Percentiles rank a stretch among this genome's conserved stretches.
Evolutionary conservation across 2,113 vertebrate species (phyloP).

Genomic region (Chroicocephalus ridibundus): DNA sequence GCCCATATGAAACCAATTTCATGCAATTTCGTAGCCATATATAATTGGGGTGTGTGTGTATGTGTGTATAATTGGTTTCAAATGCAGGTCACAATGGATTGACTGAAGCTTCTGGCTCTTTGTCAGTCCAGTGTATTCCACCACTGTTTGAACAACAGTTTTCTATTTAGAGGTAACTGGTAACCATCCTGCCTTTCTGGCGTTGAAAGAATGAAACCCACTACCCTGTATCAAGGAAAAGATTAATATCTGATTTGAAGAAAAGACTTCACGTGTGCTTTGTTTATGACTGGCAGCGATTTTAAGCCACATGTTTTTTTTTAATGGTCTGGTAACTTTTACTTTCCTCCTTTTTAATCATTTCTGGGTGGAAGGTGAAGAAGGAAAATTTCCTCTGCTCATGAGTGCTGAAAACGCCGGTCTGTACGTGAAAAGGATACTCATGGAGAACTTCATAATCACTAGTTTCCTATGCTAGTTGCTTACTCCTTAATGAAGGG

Average conservation of each 20-base stretch:
- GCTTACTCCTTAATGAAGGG: neutral
- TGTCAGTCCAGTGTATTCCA: slow-evolving; percentile 1
- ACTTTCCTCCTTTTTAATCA: neutral
- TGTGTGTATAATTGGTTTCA: slow-evolving; percentile 64
- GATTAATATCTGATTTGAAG: slow-evolving; percentile 3
- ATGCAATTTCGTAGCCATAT: slow-evolving; percentile 54
- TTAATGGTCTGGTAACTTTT: neutral
- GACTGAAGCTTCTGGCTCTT: slow-evolving; percentile 22
- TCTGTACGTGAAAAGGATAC: neutral
- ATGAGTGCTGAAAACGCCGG: neutral
- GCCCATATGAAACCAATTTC: slow-evolving; percentile 73
- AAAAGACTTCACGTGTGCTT: neutral
- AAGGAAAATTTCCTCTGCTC: neutral
- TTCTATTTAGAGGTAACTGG: slow-evolving; percentile 36
- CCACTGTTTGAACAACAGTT: slow-evolving; percentile 46
- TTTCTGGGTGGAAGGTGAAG: neutral
- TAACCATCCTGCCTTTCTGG: neutral
- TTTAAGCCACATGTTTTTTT: neutral
- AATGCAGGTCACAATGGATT: slow-evolving; percentile 48
- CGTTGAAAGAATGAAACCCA: slow-evolving; percentile 26
- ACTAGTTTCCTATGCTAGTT: neutral
- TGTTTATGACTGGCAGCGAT: neutral
- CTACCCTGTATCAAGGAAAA: neutral
- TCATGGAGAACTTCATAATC: neutral
- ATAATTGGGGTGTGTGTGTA: slow-evolving; percentile 36